A percentile compares a stretch with the other conserved stretches of the same genome.
phyloP scores from a whole-genome alignment of 35 echinoderm and acorn worm species.

The Lytechinus pictus region DNA sequence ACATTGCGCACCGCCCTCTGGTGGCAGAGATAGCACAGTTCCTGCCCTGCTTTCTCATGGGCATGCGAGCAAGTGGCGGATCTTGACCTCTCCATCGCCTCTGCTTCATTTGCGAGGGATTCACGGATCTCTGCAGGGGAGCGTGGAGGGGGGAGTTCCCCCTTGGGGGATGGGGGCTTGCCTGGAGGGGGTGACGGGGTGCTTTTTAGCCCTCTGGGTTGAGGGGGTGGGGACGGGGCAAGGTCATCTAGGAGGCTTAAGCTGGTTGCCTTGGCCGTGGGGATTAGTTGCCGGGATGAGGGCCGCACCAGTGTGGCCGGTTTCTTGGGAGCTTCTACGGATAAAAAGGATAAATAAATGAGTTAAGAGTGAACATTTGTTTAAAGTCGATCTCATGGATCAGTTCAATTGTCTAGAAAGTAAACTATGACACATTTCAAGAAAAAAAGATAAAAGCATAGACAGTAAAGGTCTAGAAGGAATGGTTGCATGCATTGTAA shows the following conservation, averaged over 20 bases:
- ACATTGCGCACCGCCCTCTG: conserved; percentile 94
- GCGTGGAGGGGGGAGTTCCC: conserved; percentile 52
- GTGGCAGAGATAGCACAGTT: conserved; percentile 96
- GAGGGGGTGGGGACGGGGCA: conserved; percentile 57
- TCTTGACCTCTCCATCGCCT: conserved; percentile 23
- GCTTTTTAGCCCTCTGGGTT: conserved; percentile 68
- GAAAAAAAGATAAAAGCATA: no score
- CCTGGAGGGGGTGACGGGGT: conserved; percentile 85
- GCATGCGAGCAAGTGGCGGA: conserved; percentile 58
- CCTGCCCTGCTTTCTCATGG: conserved; percentile 77
- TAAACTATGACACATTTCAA: no score
- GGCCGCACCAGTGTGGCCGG: background rate
- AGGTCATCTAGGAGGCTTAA: conserved; percentile 79
- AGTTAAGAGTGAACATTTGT: no score
- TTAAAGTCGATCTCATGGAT: no score
- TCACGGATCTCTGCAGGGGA: conserved; percentile 53
- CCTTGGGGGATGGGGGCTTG: conserved; percentile 75
- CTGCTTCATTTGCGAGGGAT: background rate
- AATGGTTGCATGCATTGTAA: no score
- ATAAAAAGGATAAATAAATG: background rate
- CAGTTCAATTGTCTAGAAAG: no score
- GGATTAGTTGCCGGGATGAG: conserved; percentile 70
- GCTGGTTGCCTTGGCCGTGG: conserved; percentile 75
- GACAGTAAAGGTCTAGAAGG: no score
- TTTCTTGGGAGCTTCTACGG: conserved; percentile 23